phyloP scores from a whole-genome alignment of 2,797 vertebrate genomes.

The Takifugu rubripes region DNA sequence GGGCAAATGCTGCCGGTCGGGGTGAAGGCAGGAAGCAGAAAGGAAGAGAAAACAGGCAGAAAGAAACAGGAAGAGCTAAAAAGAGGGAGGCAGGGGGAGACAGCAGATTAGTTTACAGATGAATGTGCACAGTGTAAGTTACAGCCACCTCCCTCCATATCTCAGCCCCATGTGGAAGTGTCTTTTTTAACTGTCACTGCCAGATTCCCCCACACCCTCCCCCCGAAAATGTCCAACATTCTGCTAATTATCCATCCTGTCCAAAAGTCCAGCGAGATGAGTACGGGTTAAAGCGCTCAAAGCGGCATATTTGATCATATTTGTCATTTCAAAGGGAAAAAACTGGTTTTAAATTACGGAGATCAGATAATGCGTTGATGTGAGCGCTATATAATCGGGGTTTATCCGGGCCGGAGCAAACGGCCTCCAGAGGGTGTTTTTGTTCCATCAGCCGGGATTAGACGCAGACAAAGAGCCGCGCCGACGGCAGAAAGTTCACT shows the following conservation, averaged over 20 bases:
- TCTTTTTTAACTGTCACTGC: conserved; percentile 59
- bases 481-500: conserved; percentile 60
- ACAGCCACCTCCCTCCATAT: neutral
- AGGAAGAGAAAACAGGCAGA: neutral
- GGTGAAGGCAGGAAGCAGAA: conserved; percentile 13
- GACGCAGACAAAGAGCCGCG: conserved; percentile 67
- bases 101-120: conserved; percentile 38
- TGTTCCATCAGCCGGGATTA: conserved; percentile 36
- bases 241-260: too few relatives aligned
- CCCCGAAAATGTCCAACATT: too few relatives aligned
- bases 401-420: neutral
- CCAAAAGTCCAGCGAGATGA: too few relatives aligned
- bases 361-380: neutral
- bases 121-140: conserved; percentile 48
- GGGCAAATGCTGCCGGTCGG: conserved; percentile 32
- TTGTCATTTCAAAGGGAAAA: neutral
- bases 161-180: conserved; percentile 52
- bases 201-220: neutral
- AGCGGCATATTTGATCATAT: conserved; percentile 27
- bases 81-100: conserved; percentile 14
- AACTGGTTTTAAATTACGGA: neutral
- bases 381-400: neutral
- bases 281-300: conserved; percentile 3
- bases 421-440: conserved; percentile 13
- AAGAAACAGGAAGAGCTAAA: neutral